These are phyloP conservation scores for Diaprepes abbreviatus DNA, from an alignment of 2,888 invertebrate genomes.

Conservation along the genomic window DNA sequence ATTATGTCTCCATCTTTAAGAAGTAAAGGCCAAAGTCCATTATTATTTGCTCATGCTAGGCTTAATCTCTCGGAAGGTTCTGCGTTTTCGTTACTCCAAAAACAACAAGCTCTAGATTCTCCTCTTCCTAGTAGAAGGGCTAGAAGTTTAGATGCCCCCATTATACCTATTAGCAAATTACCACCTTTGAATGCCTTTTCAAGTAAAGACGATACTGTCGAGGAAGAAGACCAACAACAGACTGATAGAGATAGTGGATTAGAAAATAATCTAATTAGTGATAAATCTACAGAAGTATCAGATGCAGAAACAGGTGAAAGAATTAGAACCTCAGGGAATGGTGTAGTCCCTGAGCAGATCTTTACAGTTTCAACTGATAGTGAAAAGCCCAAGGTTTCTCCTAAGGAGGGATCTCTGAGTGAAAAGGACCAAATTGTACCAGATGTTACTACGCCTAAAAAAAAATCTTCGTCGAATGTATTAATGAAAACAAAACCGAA, in stretches of 20 bases:
- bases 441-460: slow-evolving; percentile 60
- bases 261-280: slow-evolving; percentile 53
- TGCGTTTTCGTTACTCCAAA: slow-evolving; percentile 79
- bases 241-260: slow-evolving; percentile 55
- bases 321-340: slow-evolving; percentile 30
- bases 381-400: slow-evolving; percentile 15
- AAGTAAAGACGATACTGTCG: slow-evolving; percentile 90
- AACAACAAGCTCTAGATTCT: slow-evolving; percentile 83
- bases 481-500: slow-evolving; percentile 49
- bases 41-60: slow-evolving; percentile 84
- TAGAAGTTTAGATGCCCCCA: slow-evolving; percentile 87
- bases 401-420: slow-evolving; percentile 50
- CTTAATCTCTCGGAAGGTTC: slow-evolving; percentile 89
- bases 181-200: slow-evolving; percentile 90
- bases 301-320: slow-evolving; percentile 54
- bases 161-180: slow-evolving; percentile 83
- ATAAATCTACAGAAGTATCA: slow-evolving; percentile 53
- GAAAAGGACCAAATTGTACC: slow-evolving; percentile 69
- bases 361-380: background rate
- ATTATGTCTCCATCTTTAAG: slow-evolving; percentile 78
- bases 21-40: slow-evolving; percentile 81
- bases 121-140: slow-evolving; percentile 83
- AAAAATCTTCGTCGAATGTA: slow-evolving; percentile 28
- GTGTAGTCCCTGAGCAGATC: slow-evolving; percentile 37
- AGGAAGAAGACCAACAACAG: slow-evolving; percentile 78